Evolutionary conservation across 2,113 vertebrate genomes (phyloP).

Genomic region (Embiotoca jacksoni): DNA sequence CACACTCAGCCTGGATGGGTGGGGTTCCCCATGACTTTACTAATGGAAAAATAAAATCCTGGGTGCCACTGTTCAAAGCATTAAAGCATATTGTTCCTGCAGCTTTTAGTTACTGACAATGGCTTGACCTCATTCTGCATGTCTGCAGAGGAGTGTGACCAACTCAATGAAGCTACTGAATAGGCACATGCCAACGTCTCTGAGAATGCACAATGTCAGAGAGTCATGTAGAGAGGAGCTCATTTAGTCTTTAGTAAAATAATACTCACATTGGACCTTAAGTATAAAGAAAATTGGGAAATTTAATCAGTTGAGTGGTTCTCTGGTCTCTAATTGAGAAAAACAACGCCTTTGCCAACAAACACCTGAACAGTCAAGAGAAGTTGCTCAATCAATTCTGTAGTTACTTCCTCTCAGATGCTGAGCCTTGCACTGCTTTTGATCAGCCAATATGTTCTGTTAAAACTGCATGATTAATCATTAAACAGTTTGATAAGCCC

Average conservation of each 20-base stretch:
- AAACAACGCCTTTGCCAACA: not conserved
- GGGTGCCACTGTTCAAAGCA: conserved; percentile 32
- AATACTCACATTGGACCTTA: conserved; percentile 1
- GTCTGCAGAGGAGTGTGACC: conserved; percentile 45
- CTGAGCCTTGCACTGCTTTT: not conserved
- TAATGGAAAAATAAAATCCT: conserved; percentile 28
- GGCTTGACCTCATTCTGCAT: conserved; percentile 21
- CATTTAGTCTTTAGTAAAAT: conserved; percentile 4
- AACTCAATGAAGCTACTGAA: conserved; percentile 14
- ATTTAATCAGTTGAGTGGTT: conserved; percentile 11
- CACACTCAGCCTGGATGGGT: conserved; percentile 44
- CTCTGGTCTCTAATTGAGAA: not conserved
- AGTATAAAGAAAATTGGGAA: not conserved
- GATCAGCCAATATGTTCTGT: not conserved
- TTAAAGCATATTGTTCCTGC: conserved; percentile 37
- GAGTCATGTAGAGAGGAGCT: conserved; percentile 20
- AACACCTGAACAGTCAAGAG: conserved; percentile 10
- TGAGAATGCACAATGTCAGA: conserved; percentile 7
- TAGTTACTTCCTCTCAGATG: not conserved
- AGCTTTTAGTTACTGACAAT: conserved; percentile 30
- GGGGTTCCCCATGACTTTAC: conserved; percentile 32
- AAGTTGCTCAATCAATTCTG: conserved; percentile 8
- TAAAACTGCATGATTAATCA: too few species aligned
- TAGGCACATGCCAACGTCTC: conserved; percentile 6
- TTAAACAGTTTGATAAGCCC: not conserved